Base-by-base conservation (phyloP, 2,113 vertebrate species). In the Platysteira castanea region DNA sequence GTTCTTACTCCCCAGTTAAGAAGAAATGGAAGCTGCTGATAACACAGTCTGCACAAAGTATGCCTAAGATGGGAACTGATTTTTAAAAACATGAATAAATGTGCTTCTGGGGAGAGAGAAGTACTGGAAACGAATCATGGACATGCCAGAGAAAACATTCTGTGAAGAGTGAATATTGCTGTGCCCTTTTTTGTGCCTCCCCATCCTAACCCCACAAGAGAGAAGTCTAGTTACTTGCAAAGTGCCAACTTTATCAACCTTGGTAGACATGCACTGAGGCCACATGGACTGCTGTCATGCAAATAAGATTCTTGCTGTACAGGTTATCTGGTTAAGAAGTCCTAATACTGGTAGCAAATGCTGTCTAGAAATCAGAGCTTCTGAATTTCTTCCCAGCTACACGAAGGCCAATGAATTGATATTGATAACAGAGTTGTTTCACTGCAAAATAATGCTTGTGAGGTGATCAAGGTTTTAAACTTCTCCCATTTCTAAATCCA, bases 11-110 rank as follows among this genome's bases (percentile, higher is more conserved):
- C 44, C 31, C 63, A 37, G n/a, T 77, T 88, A 74, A 35, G 71
- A 89, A 87, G 50, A 85, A 91, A 90, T 57, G 22, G 71, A 79
- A 92, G 42, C 49, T 52, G 20, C 57, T 90, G 89, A 50, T 81
- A 95, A 74, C n/a, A 46, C 28, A 33, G 74, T 47, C 41, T 54
- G 28, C 63, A 50, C 26, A 21, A 82, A 78, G 35, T 6, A 87
- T 33, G 69, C 15, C 60, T 50, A 31, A n/a, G 60, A 50, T 10
- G 37, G 27, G 35, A 79, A 85, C 7, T 37, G 11, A 30, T 84
- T 67, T 90, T 89, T 31, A 26, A 64, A 77, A 52, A 22, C 47
- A 81, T 13, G 67, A 74, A 74, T 47, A 54, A 84, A 63, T 12
- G 13, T 63, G 21, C 13, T 70, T 93, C 21, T 47, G 16, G 23